Conservation (phyloP, 2,797 vertebrate genomes). For the Spondyliosoma cantharus region DNA sequence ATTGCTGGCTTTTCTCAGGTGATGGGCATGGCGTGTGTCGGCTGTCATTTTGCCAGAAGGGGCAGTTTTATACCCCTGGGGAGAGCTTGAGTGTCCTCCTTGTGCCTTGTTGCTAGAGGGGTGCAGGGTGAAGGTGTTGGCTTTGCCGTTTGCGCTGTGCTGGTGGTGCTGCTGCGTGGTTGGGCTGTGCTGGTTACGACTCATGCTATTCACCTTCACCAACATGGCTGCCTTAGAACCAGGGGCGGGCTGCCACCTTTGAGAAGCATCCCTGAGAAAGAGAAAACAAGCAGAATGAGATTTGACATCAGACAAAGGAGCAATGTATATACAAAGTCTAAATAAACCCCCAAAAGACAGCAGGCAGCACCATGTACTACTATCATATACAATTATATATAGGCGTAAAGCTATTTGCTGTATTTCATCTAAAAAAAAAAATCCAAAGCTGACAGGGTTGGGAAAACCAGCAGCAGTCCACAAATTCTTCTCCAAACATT, state of each 20-base stretch:
- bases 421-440: slow-evolving; percentile 37
- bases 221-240: slow-evolving; percentile 92
- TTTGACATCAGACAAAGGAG: not conserved
- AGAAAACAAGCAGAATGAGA: slow-evolving; percentile 28
- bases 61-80: slow-evolving; percentile 78
- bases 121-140: slow-evolving; percentile 77
- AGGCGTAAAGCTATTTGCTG: slow-evolving; percentile 9
- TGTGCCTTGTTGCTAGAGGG: slow-evolving; percentile 76
- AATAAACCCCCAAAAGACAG: slow-evolving; percentile 15
- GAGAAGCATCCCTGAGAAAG: slow-evolving; percentile 80
- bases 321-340: slow-evolving; percentile 9
- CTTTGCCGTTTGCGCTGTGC: slow-evolving; percentile 77
- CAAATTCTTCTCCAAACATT: slow-evolving; percentile 70
- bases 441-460: slow-evolving; percentile 42
- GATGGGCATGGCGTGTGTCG: slow-evolving; percentile 87
- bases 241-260: slow-evolving; percentile 90
- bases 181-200: slow-evolving; percentile 73
- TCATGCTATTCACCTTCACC: slow-evolving; percentile 91
- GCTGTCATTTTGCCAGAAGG: slow-evolving; percentile 74
- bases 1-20: slow-evolving; percentile 89
- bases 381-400: slow-evolving; percentile 32
- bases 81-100: slow-evolving; percentile 76
- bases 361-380: not conserved
- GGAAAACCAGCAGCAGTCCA: slow-evolving; percentile 58
- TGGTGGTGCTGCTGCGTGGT: slow-evolving; percentile 61